A percentile compares a stretch with the other conserved stretches of the same genome.
phyloP scores from a whole-genome alignment of 2,797 vertebrate species.

The Poeciliopsis paucimaculata region DNA sequence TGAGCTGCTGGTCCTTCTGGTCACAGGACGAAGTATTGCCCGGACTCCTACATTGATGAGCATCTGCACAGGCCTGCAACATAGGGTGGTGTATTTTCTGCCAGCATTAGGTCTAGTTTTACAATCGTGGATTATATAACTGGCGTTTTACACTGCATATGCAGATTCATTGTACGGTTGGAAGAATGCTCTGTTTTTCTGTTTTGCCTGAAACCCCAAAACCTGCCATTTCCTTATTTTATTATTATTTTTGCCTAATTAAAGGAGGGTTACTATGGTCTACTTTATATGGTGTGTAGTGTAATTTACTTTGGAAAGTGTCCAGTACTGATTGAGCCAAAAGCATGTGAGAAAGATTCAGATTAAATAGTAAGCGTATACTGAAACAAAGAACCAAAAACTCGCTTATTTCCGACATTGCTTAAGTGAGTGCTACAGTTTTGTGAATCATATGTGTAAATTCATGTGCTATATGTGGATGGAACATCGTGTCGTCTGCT shows the following conservation, averaged over 20 bases:
- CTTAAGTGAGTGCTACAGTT: no score
- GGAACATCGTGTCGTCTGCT: neutral
- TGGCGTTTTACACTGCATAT: neutral
- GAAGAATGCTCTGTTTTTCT: neutral
- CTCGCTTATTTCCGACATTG: no score
- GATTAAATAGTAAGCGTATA: no score
- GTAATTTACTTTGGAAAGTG: neutral
- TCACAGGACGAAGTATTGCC: neutral
- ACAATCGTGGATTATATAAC: neutral
- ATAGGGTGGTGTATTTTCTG: neutral
- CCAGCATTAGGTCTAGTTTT: neutral
- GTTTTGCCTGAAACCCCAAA: neutral
- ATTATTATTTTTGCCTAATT: neutral
- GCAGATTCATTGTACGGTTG: neutral
- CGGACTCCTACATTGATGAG: neutral
- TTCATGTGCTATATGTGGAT: neutral
- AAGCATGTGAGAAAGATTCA: no score
- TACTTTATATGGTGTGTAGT: neutral
- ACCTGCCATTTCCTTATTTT: neutral
- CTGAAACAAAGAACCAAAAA: no score
- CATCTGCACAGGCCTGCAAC: neutral
- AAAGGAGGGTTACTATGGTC: neutral
- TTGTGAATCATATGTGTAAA: neutral
- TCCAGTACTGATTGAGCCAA: no score
- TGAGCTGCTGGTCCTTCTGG: neutral